phyloP scores from a whole-genome alignment of 1,140 invertebrate species.

The Heterodera carotae region DNA sequence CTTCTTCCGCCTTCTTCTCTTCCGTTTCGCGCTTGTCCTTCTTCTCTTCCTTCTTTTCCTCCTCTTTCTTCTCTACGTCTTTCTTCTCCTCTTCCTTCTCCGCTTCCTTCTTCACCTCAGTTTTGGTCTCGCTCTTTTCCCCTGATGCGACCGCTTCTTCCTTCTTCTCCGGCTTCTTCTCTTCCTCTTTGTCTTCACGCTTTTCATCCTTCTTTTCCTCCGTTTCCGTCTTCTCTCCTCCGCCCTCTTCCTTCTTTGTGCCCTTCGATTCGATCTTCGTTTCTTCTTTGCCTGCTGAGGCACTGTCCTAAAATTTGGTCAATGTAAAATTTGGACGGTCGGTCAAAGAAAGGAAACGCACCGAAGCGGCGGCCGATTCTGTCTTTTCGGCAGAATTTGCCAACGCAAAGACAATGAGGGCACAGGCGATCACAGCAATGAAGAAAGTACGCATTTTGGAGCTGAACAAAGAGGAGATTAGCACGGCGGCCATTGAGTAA shows the following conservation, averaged over 20 bases:
- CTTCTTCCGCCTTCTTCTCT: neutral
- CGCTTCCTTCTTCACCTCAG: constrained; percentile 1
- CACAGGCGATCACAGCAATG: constrained; percentile 5
- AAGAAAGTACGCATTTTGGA: constrained; percentile 18
- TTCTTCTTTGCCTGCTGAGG: constrained; percentile 16
- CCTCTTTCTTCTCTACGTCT: neutral
- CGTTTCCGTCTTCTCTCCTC: neutral
- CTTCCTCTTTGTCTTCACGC: constrained; percentile 1
- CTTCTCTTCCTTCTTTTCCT: neutral
- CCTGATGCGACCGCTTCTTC: neutral
- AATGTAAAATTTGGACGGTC: neutral
- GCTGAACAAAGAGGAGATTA: constrained; percentile 25
- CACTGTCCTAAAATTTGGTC: constrained; percentile 1
- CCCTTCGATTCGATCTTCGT: constrained; percentile 12
- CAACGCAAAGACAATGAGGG: constrained; percentile 17
- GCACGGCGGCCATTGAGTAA: constrained; percentile 1
- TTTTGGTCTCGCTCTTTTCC: neutral
- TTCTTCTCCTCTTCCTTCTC: constrained; percentile 4
- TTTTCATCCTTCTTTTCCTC: constrained; percentile 6
- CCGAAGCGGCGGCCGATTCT: neutral
- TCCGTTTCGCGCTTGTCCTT: constrained; percentile 8
- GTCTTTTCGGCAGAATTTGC: constrained; percentile 28
- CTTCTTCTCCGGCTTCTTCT: neutral
- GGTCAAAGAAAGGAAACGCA: neutral
- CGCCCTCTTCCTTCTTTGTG: neutral